These are phyloP conservation scores for Menura novaehollandiae DNA, from an alignment of 2,113 vertebrate genomes.

Conservation along the genomic window DNA sequence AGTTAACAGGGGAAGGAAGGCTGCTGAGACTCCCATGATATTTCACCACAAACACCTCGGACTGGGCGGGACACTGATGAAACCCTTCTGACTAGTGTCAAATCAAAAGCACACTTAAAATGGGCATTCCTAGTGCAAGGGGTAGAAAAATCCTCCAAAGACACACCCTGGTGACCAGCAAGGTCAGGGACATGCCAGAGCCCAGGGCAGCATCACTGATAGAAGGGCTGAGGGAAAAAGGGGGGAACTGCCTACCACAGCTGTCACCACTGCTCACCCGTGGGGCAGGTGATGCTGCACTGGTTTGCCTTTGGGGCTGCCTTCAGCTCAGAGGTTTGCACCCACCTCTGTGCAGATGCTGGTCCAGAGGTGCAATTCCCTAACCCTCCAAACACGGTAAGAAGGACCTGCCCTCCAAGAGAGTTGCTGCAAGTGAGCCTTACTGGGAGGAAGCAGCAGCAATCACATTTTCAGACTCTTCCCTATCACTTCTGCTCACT, in stretches of 20 bases:
- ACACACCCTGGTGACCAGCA: not conserved
- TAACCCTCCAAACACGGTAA: not conserved
- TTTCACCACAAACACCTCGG: not conserved
- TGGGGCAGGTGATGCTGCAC: accelerated
- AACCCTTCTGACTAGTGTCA: not conserved
- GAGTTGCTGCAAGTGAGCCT: not conserved
- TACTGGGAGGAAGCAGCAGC: not conserved
- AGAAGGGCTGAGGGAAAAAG: not conserved
- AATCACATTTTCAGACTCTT: not conserved
- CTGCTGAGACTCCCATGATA: not conserved
- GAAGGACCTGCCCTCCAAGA: not conserved
- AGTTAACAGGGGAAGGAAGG: not conserved
- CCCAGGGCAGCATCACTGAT: not conserved
- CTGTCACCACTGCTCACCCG: not conserved
- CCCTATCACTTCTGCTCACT: not conserved
- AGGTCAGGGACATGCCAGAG: not conserved
- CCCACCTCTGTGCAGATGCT: not conserved
- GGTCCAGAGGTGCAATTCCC: not conserved
- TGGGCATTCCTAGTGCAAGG: not conserved
- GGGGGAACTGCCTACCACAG: not conserved
- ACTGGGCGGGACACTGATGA: not conserved
- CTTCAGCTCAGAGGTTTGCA: not conserved
- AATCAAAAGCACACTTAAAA: not conserved
- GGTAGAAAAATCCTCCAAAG: not conserved
- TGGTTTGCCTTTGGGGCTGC: not conserved